phyloP scores from a whole-genome alignment of 64 coral and sea anemone genomes.

The Trachythela sp. region DNA sequence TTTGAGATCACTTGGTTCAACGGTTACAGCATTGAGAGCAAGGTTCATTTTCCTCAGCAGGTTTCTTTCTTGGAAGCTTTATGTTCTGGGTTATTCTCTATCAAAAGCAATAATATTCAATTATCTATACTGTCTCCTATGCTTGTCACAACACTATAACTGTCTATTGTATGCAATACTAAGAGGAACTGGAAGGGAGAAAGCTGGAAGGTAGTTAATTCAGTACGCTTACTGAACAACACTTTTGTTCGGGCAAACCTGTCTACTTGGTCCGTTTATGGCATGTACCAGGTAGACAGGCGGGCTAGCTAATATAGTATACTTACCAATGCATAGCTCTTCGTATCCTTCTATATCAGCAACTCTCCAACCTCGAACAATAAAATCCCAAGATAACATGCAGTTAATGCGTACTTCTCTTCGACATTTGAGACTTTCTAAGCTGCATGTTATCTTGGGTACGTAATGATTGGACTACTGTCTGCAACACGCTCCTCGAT shows the following conservation, averaged over 20 bases:
- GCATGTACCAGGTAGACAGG: background rate
- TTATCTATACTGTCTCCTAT: no score
- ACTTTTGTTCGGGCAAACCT: no score
- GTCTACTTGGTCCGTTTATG: no score
- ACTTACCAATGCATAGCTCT: background rate
- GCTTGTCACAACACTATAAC: no score
- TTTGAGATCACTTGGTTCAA: no score
- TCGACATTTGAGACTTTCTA: background rate
- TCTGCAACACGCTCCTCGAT: background rate
- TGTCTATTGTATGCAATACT: no score
- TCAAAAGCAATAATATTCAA: no score
- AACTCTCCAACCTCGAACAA: background rate
- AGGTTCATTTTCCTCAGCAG: background rate
- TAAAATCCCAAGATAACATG: background rate
- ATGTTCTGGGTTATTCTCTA: no score
- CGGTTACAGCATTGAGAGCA: background rate
- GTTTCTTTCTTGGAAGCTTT: background rate
- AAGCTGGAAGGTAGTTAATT: no score
- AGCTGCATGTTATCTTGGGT: slow-evolving; percentile 2
- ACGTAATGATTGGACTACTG: background rate
- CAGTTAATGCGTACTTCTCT: background rate
- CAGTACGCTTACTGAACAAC: no score
- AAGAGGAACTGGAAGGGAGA: no score
- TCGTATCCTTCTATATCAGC: background rate
- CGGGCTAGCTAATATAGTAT: background rate